Percentiles rank a stretch among this genome's conserved stretches.
Conservation (phyloP, 2,113 vertebrate species). For the Machaerirhynchus nigripectus region DNA sequence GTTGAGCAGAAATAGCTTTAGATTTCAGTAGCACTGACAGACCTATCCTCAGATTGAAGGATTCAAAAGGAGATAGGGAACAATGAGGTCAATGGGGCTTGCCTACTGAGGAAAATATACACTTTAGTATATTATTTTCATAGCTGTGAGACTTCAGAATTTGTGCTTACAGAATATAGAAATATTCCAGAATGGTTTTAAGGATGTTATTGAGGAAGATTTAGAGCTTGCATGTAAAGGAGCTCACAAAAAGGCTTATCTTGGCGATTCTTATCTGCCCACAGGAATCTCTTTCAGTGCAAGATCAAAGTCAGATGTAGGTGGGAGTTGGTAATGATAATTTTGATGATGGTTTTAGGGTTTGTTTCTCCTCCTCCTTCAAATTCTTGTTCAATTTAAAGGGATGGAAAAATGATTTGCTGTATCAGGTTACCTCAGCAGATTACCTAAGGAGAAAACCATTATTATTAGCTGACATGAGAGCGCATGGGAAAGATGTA, state of each 20-base stretch:
- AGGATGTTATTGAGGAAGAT: not conserved
- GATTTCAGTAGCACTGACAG: not conserved
- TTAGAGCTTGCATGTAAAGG: not conserved
- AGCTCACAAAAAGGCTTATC: not conserved
- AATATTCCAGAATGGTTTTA: not conserved
- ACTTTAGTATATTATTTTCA: not conserved
- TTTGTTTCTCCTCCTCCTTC: not conserved
- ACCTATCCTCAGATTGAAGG: not conserved
- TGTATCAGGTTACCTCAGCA: not conserved
- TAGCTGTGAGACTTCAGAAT: not conserved
- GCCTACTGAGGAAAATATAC: not conserved
- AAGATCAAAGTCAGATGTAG: not conserved
- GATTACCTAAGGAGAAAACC: not conserved
- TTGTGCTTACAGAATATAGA: not conserved
- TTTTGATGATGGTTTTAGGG: not conserved
- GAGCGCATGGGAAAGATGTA: not conserved
- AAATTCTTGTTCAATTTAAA: not conserved
- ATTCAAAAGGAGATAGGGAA: not conserved
- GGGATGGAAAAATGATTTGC: rapidly evolving
- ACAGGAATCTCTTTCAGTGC: not conserved
- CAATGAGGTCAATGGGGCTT: not conserved
- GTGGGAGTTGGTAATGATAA: not conserved
- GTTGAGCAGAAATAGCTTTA: not conserved
- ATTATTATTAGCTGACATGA: not conserved
- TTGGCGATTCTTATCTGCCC: not conserved